phyloP scores from a whole-genome alignment of 2,888 invertebrate species.

The Andrena praecox region DNA sequence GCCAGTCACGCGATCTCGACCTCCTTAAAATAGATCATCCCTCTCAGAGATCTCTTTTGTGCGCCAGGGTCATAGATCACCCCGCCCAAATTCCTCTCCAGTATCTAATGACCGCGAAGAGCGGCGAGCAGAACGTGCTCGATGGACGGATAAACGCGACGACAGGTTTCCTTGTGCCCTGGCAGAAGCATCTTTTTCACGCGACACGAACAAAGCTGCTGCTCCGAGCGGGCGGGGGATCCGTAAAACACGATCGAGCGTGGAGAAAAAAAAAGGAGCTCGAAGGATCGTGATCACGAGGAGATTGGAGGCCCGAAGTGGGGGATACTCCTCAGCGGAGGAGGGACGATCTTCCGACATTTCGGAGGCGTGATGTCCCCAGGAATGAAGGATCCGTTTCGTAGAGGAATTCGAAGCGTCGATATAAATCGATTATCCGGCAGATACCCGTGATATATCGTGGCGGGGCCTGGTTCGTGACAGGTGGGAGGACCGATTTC shows the following conservation, averaged over 20 bases:
- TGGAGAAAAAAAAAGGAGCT: slow-evolving; percentile 13
- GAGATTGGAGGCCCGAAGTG: no score
- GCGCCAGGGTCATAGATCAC: slow-evolving; percentile 43
- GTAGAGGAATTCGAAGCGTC: slow-evolving; percentile 59
- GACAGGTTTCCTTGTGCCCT: slow-evolving; percentile 71
- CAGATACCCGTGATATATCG: slow-evolving; percentile 72
- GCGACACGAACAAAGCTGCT: slow-evolving; percentile 35
- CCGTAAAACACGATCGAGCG: slow-evolving; percentile 19
- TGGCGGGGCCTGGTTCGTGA: slow-evolving; percentile 63
- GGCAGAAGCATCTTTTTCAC: slow-evolving; percentile 48
- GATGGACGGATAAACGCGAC: slow-evolving; percentile 53
- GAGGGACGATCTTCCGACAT: background rate
- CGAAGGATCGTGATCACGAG: background rate
- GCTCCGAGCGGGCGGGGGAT: slow-evolving; percentile 12
- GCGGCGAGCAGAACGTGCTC: slow-evolving; percentile 49
- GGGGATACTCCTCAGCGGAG: no score
- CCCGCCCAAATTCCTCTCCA: slow-evolving; percentile 40
- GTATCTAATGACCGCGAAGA: slow-evolving; percentile 67
- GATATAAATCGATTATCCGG: slow-evolving; percentile 75
- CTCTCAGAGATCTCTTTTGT: slow-evolving; percentile 38
- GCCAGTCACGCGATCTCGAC: background rate
- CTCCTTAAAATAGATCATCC: slow-evolving; percentile 17
- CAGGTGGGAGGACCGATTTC: slow-evolving; percentile 72
- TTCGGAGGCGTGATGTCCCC: slow-evolving; percentile 29
- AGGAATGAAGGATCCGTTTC: slow-evolving; percentile 39